Evolutionary conservation across 2,888 invertebrate genomes (phyloP), one percentile per base, ranked within the genome.

Genomic region (Physocephala rufipes): DNA sequence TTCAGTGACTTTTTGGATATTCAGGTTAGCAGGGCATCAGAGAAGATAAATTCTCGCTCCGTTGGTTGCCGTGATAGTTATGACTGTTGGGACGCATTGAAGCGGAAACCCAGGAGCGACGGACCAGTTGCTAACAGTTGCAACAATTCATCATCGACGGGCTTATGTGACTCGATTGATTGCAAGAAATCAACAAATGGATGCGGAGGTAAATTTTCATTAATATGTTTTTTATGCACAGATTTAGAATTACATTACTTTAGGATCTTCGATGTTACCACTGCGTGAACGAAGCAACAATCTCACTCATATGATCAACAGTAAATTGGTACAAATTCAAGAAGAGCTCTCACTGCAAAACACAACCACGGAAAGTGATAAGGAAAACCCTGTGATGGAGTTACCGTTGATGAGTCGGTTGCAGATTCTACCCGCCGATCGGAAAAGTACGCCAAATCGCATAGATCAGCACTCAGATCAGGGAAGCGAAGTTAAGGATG

Each of bases 1-100:
- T 85, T 85, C 72, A 81, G 80, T 71, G 85, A 85, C 71, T 85
- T 85, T 66, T 69, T 85, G 1, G 85, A 85, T 71, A 80, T 80
- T 58, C 82, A 82, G 64, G 77, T 78, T 0, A 78, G 75, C 66
- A 79, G 79, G 16, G 73, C 75, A 1, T 75, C 81, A 30, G 82
- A 84, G 36, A 82, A 82, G 43, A 78, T 80, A 62, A 81, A 82
- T 0, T 80, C 80, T 9, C 79, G 82, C 0, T 65, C 80, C 24
- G 74, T 76, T 1, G 75, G 76, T 0, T 75, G 80, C 0, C 79
- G 82, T 1, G 85, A 85, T 28, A 85, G 85, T 73, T 84, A 83
- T 61, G 85, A 85, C 72, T 85, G 85, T 71, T 85, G 85, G 85
- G 82, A 84, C 45, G 76, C 76, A 1, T 72, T 84, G 0, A 77